phyloP scores from a whole-genome alignment of 2,797 vertebrate species.

The Alcedo quadribrachys region DNA sequence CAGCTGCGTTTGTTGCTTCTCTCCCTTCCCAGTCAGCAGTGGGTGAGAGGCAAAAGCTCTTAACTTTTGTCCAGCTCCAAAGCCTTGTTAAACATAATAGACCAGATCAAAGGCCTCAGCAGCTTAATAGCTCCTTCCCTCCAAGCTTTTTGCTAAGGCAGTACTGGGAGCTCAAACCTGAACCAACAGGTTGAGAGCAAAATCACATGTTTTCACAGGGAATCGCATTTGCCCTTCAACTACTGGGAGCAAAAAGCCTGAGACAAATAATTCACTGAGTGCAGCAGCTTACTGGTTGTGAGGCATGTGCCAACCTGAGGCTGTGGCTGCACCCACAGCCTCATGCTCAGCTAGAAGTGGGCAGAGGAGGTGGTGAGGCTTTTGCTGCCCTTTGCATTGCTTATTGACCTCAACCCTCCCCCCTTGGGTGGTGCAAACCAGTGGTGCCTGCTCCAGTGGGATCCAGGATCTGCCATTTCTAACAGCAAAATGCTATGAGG shows the following conservation, averaged over 20 bases:
- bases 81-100: conserved; percentile 52
- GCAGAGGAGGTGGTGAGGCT: neutral
- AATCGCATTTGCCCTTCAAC: neutral
- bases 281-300: neutral
- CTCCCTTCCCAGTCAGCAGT: neutral
- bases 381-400: fast-evolving
- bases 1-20: neutral
- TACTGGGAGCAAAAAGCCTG: neutral
- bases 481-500: fast-evolving
- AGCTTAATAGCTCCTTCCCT: conserved; percentile 42
- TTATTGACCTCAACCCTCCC: neutral
- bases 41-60: neutral
- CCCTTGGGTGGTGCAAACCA: fast-evolving
- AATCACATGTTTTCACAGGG: conserved; percentile 6
- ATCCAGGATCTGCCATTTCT: fast-evolving
- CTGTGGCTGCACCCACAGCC: neutral
- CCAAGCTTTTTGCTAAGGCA: conserved; percentile 11
- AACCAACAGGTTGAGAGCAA: conserved; percentile 34
- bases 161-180: neutral
- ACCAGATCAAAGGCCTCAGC: conserved; percentile 55
- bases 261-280: conserved; percentile 23
- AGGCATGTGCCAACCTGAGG: conserved; percentile 52
- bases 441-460: fast-evolving
- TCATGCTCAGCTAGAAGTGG: neutral
- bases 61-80: neutral